phyloP scores from a whole-genome alignment of 2,113 vertebrate genomes.

The Eretmochelys imbricata region DNA sequence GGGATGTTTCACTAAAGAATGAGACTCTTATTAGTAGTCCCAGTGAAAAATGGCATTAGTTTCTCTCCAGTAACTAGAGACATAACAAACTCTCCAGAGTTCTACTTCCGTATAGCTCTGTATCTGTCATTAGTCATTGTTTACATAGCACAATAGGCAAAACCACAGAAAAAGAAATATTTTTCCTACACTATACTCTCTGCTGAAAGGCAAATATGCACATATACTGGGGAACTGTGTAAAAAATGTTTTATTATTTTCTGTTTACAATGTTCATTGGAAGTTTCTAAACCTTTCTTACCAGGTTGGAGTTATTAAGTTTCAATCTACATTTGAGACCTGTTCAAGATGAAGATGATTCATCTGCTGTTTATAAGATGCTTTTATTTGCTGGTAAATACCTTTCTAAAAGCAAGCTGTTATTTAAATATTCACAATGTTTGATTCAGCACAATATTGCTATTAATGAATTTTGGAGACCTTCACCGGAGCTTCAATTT shows the following conservation, averaged over 20 bases:
- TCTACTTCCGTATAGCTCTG: conserved; percentile 20
- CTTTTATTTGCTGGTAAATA: conserved; percentile 64
- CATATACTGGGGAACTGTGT: not conserved
- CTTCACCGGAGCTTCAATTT: conserved; percentile 60
- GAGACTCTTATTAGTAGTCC: conserved; percentile 54
- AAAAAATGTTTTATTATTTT: conserved; percentile 41
- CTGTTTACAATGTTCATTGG: conserved; percentile 38
- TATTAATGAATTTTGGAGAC: conserved; percentile 53
- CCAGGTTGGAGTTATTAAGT: conserved; percentile 37
- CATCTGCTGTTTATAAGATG: conserved; percentile 62
- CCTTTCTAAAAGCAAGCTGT: conserved; percentile 62
- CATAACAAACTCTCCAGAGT: not conserved
- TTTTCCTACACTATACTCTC: conserved; percentile 47
- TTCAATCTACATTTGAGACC: conserved; percentile 44
- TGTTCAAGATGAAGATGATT: conserved; percentile 57
- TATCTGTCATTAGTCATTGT: conserved; percentile 26
- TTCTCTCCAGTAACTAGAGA: conserved; percentile 53
- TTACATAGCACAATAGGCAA: conserved; percentile 43
- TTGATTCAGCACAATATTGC: conserved; percentile 67
- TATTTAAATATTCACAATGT: conserved; percentile 71
- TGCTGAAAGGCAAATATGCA: conserved; percentile 51
- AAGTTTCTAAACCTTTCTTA: conserved; percentile 54
- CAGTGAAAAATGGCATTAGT: conserved; percentile 15
- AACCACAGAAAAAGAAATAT: conserved; percentile 43
- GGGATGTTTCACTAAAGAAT: conserved; percentile 49